Conservation (phyloP, 2,888 invertebrate genomes). For the Achlya flavicornis region DNA sequence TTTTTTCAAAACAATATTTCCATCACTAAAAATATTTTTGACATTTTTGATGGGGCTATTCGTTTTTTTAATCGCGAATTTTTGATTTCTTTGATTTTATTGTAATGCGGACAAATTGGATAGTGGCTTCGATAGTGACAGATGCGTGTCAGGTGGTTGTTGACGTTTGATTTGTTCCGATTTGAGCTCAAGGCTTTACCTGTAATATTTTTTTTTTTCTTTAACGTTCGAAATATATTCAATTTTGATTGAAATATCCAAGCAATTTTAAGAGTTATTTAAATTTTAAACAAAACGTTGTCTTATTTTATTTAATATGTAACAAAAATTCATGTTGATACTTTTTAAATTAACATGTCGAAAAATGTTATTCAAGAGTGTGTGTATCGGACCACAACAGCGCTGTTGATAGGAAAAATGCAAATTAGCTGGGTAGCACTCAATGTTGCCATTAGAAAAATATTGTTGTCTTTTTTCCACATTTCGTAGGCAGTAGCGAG, state of each 20-base stretch:
- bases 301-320: no score
- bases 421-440: slow-evolving; percentile 34
- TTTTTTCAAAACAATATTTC: neutral
- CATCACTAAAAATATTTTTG: slow-evolving; percentile 11
- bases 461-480: slow-evolving; percentile 71
- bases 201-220: neutral
- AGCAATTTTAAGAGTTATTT: no score
- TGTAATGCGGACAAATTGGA: slow-evolving; percentile 44
- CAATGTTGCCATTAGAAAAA: slow-evolving; percentile 75
- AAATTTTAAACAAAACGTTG: no score
- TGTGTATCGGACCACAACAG: slow-evolving; percentile 27
- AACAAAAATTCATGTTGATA: no score
- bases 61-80: slow-evolving; percentile 3
- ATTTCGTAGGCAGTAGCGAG: slow-evolving; percentile 78
- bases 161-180: slow-evolving; percentile 26
- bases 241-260: no score
- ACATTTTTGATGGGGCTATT: slow-evolving; percentile 18
- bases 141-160: slow-evolving; percentile 16
- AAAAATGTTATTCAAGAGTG: neutral
- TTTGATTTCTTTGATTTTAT: slow-evolving; percentile 29
- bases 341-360: neutral
- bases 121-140: slow-evolving; percentile 11
- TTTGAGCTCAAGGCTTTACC: slow-evolving; percentile 16
- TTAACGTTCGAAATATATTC: neutral
- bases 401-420: slow-evolving; percentile 25